Evolutionary conservation across 2,888 invertebrate species (phyloP), one percentile per base, ranked within the genome.

Genomic region (Cabera pusaria): DNA sequence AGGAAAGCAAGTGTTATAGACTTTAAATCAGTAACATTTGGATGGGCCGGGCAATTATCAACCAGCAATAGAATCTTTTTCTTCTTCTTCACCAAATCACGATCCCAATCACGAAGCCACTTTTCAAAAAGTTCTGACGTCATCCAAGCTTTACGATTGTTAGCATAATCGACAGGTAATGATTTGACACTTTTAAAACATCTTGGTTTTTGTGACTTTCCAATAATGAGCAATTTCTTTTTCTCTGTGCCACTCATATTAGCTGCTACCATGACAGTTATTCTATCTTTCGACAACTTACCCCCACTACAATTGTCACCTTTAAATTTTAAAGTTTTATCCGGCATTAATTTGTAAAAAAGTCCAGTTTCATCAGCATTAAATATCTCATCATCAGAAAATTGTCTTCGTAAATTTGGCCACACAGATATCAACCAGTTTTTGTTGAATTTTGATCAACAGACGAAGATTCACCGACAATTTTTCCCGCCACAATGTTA

Each of bases 71-170:
- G 22, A 22, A 66, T 34, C 42, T 45, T 38, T 31, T 59, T 42
- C 11, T 40, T 43, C 7, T 42, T 41, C 21, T 10, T 24, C 26
- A 25, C 43, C 27, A 45, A 31, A 44, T 45, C 41, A 44, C 44
- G 50, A 54, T 49, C 42, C 62, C 62, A 46, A 41, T 41, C 24
- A 33, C 52, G 38, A 16, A 62, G 31, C 39, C 49, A 44, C 44
- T 28, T 47, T 14, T 28, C 34, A 44, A 49, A 52, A 49, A 52
- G 42, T 6, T 47, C 42, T 12, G 44, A 44, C 28, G 63, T 73
- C 67, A 78, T 73, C 72, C 72, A 72, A 8, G 69, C 57, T 40
- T 46, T 69, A 29, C 26, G 48, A 39, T 69, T 71, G 19, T 31
- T 45, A 35, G 45, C 42, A 44, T 52, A 52, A 7, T 20, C 28